Base-by-base conservation (phyloP, 2,113 vertebrate genomes). In the Peromyscus californicus region DNA sequence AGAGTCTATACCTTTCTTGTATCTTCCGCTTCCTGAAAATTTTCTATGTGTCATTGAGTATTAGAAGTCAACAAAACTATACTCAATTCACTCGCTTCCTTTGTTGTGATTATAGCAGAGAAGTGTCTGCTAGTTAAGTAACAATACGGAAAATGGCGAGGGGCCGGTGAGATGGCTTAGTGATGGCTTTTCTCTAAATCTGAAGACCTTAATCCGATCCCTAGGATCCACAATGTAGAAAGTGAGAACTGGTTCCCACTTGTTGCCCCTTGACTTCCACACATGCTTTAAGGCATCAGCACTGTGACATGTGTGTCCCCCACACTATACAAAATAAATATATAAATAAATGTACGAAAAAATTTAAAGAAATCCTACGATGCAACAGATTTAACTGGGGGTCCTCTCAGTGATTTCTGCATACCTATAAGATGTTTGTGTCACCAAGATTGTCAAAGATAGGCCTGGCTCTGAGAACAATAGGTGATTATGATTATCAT, bases 401-500 rank as follows among this genome's bases (percentile, higher is more conserved):
- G 72, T 54, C 67, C 92, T 94, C 33, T 97, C 45, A 96, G 59
- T 93, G 92, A 94, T n/a, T 92, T 89, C 63, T 83, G 48, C 17
- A 24, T 72, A 70, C 89, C 31, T 74, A 94, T 45, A 95, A 61
- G 7, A 24, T 57, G 3, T 54, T 21, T 0, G 82, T 91, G 48
- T 84, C 72, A 95, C 84, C 96, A 97, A 76, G 33, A 93, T 88
- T 75, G 29, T 74, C 39, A 83, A 82, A 97, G 76, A 36, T 36
- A 98, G 92, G 61, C 75, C 42, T 4, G 1, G 16, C 69, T 91
- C 39, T 8, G 7, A 94, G 89, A 96, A 69, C 54, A 90, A 51
- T 69, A 67, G 48, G 51, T n/a, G 54, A 61, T 84, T 92, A 42
- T 90, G 63, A 80, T 84, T 93, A n/a, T 90, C 63, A 80, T 91